These are phyloP conservation scores for Leucosticte australis DNA, from an alignment of 2,113 vertebrate species.

Conservation along the genomic window DNA sequence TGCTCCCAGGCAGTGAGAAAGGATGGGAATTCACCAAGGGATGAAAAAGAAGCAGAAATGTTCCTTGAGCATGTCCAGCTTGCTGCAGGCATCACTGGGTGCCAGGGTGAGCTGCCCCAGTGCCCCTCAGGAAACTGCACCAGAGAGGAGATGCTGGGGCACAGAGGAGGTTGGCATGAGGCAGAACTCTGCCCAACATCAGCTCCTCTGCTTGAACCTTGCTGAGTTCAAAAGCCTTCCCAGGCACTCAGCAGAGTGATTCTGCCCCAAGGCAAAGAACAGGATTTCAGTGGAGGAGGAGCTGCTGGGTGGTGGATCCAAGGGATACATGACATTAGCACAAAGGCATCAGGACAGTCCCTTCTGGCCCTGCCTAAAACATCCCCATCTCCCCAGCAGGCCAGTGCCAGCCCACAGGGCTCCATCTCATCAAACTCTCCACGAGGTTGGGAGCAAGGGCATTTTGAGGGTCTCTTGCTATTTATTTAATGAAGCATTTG, in stretches of 20 bases:
- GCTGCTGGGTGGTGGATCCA: neutral
- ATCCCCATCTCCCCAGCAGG: neutral
- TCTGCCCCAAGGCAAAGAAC: neutral
- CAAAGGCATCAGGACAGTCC: neutral
- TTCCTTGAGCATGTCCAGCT: neutral
- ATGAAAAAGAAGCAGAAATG: neutral
- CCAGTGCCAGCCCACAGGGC: neutral
- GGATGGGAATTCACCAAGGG: neutral
- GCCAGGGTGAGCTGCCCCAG: neutral
- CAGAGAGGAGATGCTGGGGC: neutral
- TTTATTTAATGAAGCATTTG: neutral
- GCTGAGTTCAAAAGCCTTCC: neutral
- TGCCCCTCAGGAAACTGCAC: neutral
- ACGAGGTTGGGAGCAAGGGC: neutral
- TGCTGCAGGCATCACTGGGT: neutral
- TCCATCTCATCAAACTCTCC: neutral
- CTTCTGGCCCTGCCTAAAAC: neutral
- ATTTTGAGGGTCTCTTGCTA: neutral
- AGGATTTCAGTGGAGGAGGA: neutral
- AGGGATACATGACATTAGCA: fast-evolving
- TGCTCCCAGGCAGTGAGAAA: neutral
- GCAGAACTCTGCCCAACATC: neutral
- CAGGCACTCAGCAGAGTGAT: neutral
- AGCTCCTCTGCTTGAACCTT: neutral
- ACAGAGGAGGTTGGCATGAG: neutral